These are phyloP conservation scores for Metacarcinus magister DNA, from an alignment of 2,888 invertebrate species.

Conservation along the genomic window DNA sequence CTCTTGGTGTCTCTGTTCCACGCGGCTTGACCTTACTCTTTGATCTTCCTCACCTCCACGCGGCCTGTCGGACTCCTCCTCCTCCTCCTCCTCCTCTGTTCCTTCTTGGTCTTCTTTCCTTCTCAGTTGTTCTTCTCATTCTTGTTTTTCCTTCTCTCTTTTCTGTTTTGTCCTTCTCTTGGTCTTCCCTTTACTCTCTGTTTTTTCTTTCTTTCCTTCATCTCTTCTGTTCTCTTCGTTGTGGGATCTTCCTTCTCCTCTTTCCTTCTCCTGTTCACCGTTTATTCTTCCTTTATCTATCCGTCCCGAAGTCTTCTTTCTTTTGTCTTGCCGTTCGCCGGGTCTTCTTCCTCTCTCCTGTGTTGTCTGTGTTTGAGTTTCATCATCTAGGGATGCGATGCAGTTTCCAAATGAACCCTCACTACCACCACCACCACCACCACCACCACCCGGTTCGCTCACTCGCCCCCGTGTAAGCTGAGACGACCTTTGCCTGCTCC, in stretches of 20 bases:
- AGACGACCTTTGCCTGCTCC: not conserved
- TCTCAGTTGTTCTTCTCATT: not conserved
- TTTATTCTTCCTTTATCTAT: not conserved
- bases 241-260: not conserved
- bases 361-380: not conserved
- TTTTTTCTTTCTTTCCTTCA: not conserved
- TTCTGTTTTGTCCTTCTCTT: slow-evolving; percentile 19
- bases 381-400: not conserved
- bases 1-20: slow-evolving; percentile 13
- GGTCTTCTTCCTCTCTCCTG: not conserved
- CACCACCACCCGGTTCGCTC: not conserved
- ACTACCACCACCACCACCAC: slow-evolving; percentile 18
- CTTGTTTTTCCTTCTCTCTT: not conserved
- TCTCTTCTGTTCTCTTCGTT: not conserved
- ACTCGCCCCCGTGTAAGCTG: not conserved
- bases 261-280: not conserved
- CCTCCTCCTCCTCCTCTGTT: not conserved
- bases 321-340: not conserved
- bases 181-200: not conserved
- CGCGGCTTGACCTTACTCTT: not conserved
- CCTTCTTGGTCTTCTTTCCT: not conserved
- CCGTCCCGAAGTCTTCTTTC: not conserved
- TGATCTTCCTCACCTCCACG: not conserved
- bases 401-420: not conserved
- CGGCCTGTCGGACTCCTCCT: not conserved